These are phyloP conservation scores for Arvicanthis niloticus DNA, from an alignment of 2,113 vertebrate genomes.

Conservation along the genomic window DNA sequence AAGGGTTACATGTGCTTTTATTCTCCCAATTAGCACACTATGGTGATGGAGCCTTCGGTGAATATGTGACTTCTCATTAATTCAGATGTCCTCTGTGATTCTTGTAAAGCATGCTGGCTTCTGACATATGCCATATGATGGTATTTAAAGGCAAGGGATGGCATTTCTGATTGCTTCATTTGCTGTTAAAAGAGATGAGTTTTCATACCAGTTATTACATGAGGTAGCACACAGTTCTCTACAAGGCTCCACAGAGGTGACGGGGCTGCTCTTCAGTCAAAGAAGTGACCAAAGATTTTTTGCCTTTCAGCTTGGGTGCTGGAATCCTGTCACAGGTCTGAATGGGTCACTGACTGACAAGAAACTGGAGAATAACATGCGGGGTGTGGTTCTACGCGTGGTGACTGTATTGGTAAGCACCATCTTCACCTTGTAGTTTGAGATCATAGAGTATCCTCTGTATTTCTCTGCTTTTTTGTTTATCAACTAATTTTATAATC, in stretches of 20 bases:
- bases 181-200: constrained; percentile 55
- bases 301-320: constrained; percentile 95
- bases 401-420: constrained; percentile 96
- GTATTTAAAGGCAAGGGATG: constrained; percentile 63
- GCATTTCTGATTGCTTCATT: constrained; percentile 61
- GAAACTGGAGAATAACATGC: constrained; percentile 99
- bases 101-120: constrained; percentile 31
- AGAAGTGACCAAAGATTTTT: constrained; percentile 49
- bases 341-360: constrained; percentile 98
- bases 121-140: constrained; percentile 10
- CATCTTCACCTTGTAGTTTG: background rate
- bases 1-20: constrained; percentile 73
- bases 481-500: constrained; percentile 85
- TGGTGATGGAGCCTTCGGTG: constrained; percentile 46
- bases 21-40: constrained; percentile 75
- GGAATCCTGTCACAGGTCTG: constrained; percentile 96
- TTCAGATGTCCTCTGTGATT: background rate
- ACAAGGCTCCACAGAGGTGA: background rate
- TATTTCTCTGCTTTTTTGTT: constrained; percentile 85
- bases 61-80: constrained; percentile 65
- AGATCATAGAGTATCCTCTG: constrained; percentile 57
- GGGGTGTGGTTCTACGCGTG: constrained; percentile 96
- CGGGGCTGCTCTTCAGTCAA: background rate
- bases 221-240: constrained; percentile 27
- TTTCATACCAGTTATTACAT: constrained; percentile 58